These are phyloP conservation scores for Andinoacara biseriatus DNA, from an alignment of 2,113 vertebrate species.

Conservation along the genomic window DNA sequence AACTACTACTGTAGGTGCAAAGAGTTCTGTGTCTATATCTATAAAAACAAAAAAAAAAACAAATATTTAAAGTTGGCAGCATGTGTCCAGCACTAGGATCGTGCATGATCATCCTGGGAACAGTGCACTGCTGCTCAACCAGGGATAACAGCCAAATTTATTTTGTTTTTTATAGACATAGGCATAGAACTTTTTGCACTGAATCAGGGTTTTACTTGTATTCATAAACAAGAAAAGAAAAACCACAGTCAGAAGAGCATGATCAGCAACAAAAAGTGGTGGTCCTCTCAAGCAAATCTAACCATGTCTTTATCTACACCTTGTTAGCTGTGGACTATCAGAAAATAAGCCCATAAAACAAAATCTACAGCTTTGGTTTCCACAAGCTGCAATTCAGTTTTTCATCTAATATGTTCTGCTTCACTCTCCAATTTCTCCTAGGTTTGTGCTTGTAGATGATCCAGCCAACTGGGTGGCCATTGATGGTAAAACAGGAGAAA, in stretches of 20 bases:
- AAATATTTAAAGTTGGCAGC: background rate
- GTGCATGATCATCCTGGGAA: too few relatives aligned
- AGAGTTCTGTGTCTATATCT: too few relatives aligned
- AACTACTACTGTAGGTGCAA: too few relatives aligned
- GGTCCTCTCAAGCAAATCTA: background rate
- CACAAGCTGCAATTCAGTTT: background rate
- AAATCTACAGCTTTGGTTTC: background rate
- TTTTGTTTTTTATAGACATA: too few relatives aligned
- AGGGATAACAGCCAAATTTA: too few relatives aligned
- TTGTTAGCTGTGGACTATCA: background rate
- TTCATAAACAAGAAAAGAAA: background rate
- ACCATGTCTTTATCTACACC: background rate
- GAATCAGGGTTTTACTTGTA: too few relatives aligned
- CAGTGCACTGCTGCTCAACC: too few relatives aligned
- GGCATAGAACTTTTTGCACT: too few relatives aligned
- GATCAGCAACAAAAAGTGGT: background rate
- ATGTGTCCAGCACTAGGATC: too few relatives aligned
- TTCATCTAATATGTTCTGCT: background rate
- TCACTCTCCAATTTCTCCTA: background rate
- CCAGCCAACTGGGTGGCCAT: constrained; percentile 79
- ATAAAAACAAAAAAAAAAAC: too few relatives aligned
- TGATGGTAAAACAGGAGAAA: constrained; percentile 76
- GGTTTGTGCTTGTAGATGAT: constrained; percentile 75
- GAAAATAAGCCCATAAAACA: background rate
- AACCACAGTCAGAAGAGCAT: background rate